Conservation (phyloP, 2,888 invertebrate genomes). For the Gnatocerus cornutus region DNA sequence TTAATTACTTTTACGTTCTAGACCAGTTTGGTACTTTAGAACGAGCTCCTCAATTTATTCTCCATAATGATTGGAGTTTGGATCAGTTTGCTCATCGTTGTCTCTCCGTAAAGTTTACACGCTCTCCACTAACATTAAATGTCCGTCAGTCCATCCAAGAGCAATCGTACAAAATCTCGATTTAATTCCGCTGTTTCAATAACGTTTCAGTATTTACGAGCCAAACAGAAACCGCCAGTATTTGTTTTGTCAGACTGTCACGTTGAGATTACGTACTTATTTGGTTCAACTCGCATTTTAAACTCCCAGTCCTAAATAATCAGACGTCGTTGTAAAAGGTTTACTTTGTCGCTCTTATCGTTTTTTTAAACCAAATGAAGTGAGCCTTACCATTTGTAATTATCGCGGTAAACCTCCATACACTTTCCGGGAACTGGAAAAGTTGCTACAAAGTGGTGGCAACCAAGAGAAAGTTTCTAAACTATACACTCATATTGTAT, state of each 20-base stretch:
- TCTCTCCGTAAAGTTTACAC: constrained; percentile 4
- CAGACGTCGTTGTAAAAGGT: constrained; percentile 47
- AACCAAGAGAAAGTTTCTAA: constrained; percentile 31
- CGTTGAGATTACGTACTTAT: constrained; percentile 52
- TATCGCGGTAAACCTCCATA: constrained; percentile 16
- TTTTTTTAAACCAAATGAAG: constrained; percentile 32
- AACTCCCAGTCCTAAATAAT: constrained; percentile 49
- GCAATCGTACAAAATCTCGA: constrained; percentile 46
- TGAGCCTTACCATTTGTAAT: constrained; percentile 23
- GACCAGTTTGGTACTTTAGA: too few relatives aligned
- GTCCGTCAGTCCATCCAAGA: constrained; percentile 32
- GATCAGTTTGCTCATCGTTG: background rate
- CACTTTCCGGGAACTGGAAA: constrained; percentile 15
- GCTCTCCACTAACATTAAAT: constrained; percentile 28
- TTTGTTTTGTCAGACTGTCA: constrained; percentile 50
- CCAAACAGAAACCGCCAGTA: constrained; percentile 46
- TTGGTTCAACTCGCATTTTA: constrained; percentile 50
- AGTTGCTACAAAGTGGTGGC: constrained; percentile 8
- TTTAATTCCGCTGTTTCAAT: constrained; percentile 50
- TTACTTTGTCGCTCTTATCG: constrained; percentile 48
- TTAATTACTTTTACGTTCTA: too few relatives aligned
- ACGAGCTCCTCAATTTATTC: too few relatives aligned
- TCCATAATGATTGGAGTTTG: background rate
- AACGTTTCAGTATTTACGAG: constrained; percentile 50
- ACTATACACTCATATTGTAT: constrained; percentile 39